Conservation (phyloP, 1,140 invertebrate genomes). For the Ctenoplectra terminalis region DNA sequence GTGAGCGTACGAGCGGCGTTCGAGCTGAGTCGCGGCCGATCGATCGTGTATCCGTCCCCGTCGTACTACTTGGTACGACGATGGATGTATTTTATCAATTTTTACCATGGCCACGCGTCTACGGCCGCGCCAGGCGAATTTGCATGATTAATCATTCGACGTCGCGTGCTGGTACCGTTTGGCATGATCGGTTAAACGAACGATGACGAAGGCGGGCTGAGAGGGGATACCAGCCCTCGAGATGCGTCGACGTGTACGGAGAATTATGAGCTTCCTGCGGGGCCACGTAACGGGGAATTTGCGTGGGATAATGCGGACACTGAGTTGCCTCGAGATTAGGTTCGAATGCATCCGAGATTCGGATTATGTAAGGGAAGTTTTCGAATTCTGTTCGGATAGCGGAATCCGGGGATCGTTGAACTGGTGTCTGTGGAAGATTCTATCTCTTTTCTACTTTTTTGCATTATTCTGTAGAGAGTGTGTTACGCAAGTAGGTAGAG, state of each 20-base stretch:
- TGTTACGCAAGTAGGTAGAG: no score
- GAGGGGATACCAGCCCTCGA: not conserved
- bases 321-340: slow-evolving; percentile 1
- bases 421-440: no score
- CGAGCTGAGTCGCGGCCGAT: slow-evolving; percentile 36
- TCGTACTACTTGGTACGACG: slow-evolving; percentile 56
- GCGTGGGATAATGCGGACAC: slow-evolving; percentile 1
- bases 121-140: slow-evolving; percentile 49
- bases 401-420: not conserved
- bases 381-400: not conserved
- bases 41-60: slow-evolving; percentile 53
- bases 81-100: slow-evolving; percentile 62
- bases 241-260: slow-evolving; percentile 43
- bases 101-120: slow-evolving; percentile 50
- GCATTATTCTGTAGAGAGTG: no score
- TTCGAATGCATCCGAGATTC: not conserved
- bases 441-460: no score
- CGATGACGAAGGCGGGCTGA: slow-evolving; percentile 51
- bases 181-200: slow-evolving; percentile 56
- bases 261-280: slow-evolving; percentile 61
- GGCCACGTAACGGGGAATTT: slow-evolving; percentile 10
- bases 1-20: slow-evolving; percentile 48
- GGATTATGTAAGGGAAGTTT: not conserved
- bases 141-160: slow-evolving; percentile 67
- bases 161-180: slow-evolving; percentile 56